Base-by-base conservation (phyloP, 2,113 vertebrate genomes). In the Cottus gobio region DNA sequence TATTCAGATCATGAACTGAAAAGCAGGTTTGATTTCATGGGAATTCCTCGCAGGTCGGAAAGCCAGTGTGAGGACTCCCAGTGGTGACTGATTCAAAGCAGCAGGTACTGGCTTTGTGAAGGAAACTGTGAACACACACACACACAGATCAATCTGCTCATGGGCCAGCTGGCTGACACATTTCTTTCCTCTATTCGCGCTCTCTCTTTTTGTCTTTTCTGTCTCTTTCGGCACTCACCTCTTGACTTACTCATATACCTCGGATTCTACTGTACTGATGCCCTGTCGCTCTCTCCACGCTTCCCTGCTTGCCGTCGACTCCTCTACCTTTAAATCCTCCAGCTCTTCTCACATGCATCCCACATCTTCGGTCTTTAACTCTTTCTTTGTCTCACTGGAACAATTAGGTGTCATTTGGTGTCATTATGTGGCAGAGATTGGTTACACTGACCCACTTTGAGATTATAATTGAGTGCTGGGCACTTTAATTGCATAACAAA, bases 101-200 rank as follows among this genome's bases (percentile, higher is more conserved):
- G 69, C 67, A 20, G 65, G 22, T 56, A 77, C 61, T n/a, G 52
- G 71, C 68, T 73, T 64, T 70, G 42, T 50, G 26, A 75, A 58
- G 2, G 24, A 69, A 85, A 75, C 72, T 80, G 63, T 82, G 69
- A 80, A 85, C 63, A 77, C 75, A 7, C 52, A 7, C 52, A 66
- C 12, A 80, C 67, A 61, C 34, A 34, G 69, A 64, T 86, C 68
- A 68, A 64, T 76, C 44, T 28, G 34, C 74, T 82, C 63, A 84
- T 48, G 48, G 44, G 10, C 10, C 52, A 7, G 26, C 72, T 77
- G 77, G 69, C 80, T 71, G 81, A 22, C 16, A 3, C 11, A 7
- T 37, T 69, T 77, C 26, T 44, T 61, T 22, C 36, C 39, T 71
- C 34, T 20, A 34, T 34, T 34, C 3, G 10, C 36, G 6, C 61